These are phyloP conservation scores for Agapornis roseicollis DNA, from an alignment of 2,113 vertebrate genomes.

Conservation along the genomic window DNA sequence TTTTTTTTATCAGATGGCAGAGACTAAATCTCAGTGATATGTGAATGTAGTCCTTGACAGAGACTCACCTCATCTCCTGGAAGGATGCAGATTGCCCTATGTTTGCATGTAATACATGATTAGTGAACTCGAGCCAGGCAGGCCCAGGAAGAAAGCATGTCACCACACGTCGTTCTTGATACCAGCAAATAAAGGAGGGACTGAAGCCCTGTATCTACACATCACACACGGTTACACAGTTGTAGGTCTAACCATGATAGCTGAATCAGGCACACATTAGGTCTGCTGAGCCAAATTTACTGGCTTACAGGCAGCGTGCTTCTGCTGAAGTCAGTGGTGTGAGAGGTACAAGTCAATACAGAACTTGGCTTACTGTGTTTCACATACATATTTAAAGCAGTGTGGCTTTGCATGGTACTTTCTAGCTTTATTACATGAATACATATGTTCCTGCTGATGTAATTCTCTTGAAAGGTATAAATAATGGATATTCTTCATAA, in stretches of 20 bases:
- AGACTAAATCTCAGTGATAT: not conserved
- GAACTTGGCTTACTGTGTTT: not conserved
- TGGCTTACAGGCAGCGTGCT: not conserved
- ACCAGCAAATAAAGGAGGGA: not conserved
- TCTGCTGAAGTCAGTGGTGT: not conserved
- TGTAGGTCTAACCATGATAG: not conserved
- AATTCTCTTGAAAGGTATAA: constrained; percentile 55
- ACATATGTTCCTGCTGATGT: constrained; percentile 34
- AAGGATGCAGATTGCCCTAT: not conserved
- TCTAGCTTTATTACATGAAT: constrained; percentile 41
- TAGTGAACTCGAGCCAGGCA: not conserved
- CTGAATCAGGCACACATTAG: no score
- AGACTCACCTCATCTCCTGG: not conserved
- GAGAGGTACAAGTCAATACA: not conserved
- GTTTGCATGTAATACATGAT: not conserved
- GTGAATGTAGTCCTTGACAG: not conserved
- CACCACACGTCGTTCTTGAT: not conserved
- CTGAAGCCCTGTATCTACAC: not conserved
- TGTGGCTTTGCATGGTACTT: not conserved
- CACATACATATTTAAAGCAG: constrained; percentile 40
- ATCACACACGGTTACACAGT: rapidly evolving
- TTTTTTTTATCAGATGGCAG: not conserved
- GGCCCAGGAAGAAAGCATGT: not conserved
- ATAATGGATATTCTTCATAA: constrained; percentile 62
- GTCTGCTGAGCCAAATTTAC: not conserved